These are phyloP conservation scores for Pteropus alecto DNA, from an alignment of 2,113 vertebrate species.

Conservation along the genomic window DNA sequence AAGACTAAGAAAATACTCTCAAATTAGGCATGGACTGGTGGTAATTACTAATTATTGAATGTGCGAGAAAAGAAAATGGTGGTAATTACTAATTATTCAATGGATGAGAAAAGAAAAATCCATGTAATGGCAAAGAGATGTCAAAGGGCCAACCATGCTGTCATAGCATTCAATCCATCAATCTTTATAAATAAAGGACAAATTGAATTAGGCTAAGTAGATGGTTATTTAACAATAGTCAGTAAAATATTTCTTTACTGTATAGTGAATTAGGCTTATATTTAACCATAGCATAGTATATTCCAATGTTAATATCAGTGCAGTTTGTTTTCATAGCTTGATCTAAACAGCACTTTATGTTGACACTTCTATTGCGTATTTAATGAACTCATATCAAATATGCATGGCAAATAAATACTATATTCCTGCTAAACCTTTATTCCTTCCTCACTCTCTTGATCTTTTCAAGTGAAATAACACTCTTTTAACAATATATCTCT, in stretches of 20 bases:
- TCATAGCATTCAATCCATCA: slow-evolving; percentile 63
- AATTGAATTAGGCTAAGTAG: slow-evolving; percentile 84
- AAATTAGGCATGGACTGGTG: slow-evolving; percentile 66
- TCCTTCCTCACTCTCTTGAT: slow-evolving; percentile 41
- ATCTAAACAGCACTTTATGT: slow-evolving; percentile 85
- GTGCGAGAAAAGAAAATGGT: background rate
- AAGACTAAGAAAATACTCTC: slow-evolving; percentile 69
- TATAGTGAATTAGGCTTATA: slow-evolving; percentile 81
- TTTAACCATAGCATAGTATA: slow-evolving; percentile 82
- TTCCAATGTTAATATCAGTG: slow-evolving; percentile 74
- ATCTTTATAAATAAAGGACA: slow-evolving; percentile 76
- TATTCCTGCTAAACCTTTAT: slow-evolving; percentile 79
- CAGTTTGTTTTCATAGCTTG: slow-evolving; percentile 82
- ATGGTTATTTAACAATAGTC: slow-evolving; percentile 82
- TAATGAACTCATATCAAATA: slow-evolving; percentile 86
- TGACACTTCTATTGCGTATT: slow-evolving; percentile 86
- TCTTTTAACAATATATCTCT: slow-evolving; percentile 75
- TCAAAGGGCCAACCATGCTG: slow-evolving; percentile 59
- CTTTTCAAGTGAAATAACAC: slow-evolving; percentile 70
- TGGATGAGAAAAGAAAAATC: slow-evolving; percentile 48
- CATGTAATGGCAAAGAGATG: slow-evolving; percentile 46
- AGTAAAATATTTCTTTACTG: slow-evolving; percentile 79
- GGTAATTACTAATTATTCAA: slow-evolving; percentile 76
- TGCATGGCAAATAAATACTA: slow-evolving; percentile 86
- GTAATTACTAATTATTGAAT: slow-evolving; percentile 75